phyloP scores from a whole-genome alignment of 2,113 vertebrate genomes.

The Sitta europaea region DNA sequence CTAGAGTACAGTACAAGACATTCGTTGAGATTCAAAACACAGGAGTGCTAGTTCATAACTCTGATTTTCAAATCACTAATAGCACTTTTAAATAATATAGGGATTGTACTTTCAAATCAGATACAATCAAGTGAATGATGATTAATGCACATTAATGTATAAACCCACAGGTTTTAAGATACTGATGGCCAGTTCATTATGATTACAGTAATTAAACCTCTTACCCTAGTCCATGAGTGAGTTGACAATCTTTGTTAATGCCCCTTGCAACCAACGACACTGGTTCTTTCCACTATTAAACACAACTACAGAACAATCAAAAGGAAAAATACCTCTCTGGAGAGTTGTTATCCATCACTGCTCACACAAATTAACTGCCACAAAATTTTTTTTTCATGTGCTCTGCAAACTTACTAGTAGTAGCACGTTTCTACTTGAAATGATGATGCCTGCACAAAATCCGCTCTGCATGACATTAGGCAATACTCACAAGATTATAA shows the following conservation, averaged over 20 bases:
- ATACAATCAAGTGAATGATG: not conserved
- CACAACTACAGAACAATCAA: not conserved
- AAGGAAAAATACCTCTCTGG: not conserved
- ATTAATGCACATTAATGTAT: not conserved
- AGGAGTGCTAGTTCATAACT: not conserved
- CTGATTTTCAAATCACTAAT: not conserved
- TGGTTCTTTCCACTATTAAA: not conserved
- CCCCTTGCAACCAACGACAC: not conserved
- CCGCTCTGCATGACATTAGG: not conserved
- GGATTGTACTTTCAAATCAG: not conserved
- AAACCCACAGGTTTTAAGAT: not conserved
- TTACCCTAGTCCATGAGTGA: not conserved
- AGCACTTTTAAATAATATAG: not conserved
- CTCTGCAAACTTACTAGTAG: not conserved
- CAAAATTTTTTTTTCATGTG: not conserved
- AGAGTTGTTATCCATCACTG: not conserved
- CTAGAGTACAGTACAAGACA: slow-evolving; percentile 1
- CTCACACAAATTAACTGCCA: not conserved
- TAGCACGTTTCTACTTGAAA: not conserved
- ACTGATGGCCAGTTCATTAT: not conserved
- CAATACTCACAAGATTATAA: not conserved
- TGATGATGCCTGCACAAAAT: not conserved
- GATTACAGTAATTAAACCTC: not conserved
- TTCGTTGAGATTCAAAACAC: not conserved
- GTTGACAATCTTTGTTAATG: not conserved